Conservation (phyloP, 2,797 vertebrate species). For the Lerista edwardsae region DNA sequence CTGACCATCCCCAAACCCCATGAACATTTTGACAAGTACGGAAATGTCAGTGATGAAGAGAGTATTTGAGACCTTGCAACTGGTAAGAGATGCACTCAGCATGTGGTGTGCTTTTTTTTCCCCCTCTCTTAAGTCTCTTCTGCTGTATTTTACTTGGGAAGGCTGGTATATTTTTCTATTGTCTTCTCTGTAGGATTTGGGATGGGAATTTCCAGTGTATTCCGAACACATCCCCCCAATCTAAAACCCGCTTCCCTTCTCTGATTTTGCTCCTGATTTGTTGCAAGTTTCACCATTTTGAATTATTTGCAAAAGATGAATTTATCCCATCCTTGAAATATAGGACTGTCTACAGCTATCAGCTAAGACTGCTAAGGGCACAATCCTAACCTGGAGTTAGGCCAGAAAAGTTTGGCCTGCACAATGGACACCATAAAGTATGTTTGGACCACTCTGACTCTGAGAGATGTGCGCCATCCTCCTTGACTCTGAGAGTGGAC, state of each 20-base stretch:
- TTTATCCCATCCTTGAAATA: not conserved
- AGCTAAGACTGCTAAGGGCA: too few relatives aligned
- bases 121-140: not conserved
- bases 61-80: not conserved
- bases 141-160: not conserved
- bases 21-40: not conserved
- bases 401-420: too few relatives aligned
- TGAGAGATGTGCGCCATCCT: too few relatives aligned
- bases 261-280: not conserved
- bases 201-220: not conserved
- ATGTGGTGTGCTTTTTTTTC: not conserved
- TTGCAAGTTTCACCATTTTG: not conserved
- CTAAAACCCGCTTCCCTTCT: not conserved
- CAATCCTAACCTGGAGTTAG: too few relatives aligned
- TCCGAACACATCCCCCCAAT: not conserved
- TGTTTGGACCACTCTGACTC: too few relatives aligned
- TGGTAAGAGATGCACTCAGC: conserved; percentile 13
- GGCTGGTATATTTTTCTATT: not conserved
- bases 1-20: not conserved
- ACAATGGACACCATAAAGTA: too few relatives aligned
- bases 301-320: not conserved
- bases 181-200: not conserved
- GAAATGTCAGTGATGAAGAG: not conserved
- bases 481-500: too few relatives aligned
- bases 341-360: not conserved